Percentiles rank a stretch among this genome's conserved stretches.
phyloP scores from a whole-genome alignment of 2,113 vertebrate genomes.

The Archilochus colubris region DNA sequence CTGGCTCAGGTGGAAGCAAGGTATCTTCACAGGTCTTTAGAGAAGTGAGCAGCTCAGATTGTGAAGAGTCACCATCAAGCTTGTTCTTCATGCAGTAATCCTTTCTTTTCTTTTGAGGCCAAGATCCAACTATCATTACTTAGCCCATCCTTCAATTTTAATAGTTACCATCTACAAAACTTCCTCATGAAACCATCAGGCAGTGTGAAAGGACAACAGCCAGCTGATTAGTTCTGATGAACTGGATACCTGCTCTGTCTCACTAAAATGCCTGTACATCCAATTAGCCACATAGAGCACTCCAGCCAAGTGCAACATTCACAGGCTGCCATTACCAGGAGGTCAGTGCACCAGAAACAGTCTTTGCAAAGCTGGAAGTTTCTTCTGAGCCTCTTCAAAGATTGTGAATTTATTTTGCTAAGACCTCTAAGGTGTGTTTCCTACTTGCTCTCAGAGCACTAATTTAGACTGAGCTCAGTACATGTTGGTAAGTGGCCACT shows the following conservation, averaged over 20 bases:
- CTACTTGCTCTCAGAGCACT: neutral
- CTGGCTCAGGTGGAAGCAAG: neutral
- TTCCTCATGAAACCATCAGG: slow-evolving; percentile 27
- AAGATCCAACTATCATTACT: neutral
- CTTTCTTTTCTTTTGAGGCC: neutral
- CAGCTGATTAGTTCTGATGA: slow-evolving; percentile 68
- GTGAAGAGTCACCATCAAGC: neutral
- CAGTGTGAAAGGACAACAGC: slow-evolving; percentile 24
- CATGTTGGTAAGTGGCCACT: accelerated
- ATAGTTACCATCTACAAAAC: slow-evolving; percentile 46
- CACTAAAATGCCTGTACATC: slow-evolving; percentile 56
- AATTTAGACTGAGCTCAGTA: neutral
- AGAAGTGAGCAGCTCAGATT: neutral
- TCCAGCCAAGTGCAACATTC: slow-evolving; percentile 57
- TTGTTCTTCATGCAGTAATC: neutral
- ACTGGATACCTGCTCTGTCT: slow-evolving; percentile 49
- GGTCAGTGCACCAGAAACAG: neutral
- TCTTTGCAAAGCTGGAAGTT: neutral
- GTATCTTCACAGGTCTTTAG: neutral
- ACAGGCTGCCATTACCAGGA: neutral
- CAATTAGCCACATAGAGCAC: slow-evolving; percentile 63
- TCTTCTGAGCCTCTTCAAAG: neutral
- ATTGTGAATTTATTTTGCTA: neutral
- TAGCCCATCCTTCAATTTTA: slow-evolving; percentile 29
- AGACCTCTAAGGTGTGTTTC: neutral